A percentile compares a stretch with the other conserved stretches of the same genome.
These are phyloP conservation scores for Orientallactaga bullata DNA, from an alignment of 2,113 vertebrate genomes.

Conservation along the genomic window DNA sequence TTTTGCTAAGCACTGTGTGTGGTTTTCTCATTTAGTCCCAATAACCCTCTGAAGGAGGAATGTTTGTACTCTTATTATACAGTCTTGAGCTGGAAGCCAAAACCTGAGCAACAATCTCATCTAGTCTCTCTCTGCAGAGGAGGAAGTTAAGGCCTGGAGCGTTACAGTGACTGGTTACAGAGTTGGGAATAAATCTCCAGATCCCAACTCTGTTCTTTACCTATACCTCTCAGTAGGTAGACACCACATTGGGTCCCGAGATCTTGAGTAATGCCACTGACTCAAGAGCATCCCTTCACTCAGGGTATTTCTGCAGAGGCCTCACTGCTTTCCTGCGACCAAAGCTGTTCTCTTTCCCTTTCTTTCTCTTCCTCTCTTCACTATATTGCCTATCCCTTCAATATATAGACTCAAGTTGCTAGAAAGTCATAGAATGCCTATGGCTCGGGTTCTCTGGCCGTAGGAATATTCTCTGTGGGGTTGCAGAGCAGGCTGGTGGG, in stretches of 20 bases:
- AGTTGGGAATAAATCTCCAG: neutral
- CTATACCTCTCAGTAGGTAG: neutral
- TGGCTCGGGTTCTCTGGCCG: conserved; percentile 26
- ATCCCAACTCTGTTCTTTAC: neutral
- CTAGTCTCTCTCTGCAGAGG: neutral
- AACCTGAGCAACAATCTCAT: neutral
- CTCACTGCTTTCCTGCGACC: neutral
- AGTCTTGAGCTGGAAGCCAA: neutral
- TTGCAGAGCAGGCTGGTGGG: conserved; percentile 13
- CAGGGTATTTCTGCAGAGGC: neutral
- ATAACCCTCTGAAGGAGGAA: neutral
- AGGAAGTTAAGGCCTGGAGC: neutral
- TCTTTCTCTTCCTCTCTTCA: too few relatives aligned
- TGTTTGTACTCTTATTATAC: neutral
- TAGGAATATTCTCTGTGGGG: neutral
- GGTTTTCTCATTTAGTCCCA: neutral
- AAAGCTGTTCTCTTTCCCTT: neutral
- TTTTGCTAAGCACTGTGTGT: neutral
- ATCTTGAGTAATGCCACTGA: neutral
- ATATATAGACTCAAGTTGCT: neutral
- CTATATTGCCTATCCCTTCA: neutral
- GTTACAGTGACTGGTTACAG: too few relatives aligned
- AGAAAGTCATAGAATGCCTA: conserved; percentile 21
- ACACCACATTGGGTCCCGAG: neutral
- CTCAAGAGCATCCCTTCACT: neutral